These are phyloP conservation scores for Raja brachyura DNA, from an alignment of 2,113 vertebrate genomes.

Conservation along the genomic window DNA sequence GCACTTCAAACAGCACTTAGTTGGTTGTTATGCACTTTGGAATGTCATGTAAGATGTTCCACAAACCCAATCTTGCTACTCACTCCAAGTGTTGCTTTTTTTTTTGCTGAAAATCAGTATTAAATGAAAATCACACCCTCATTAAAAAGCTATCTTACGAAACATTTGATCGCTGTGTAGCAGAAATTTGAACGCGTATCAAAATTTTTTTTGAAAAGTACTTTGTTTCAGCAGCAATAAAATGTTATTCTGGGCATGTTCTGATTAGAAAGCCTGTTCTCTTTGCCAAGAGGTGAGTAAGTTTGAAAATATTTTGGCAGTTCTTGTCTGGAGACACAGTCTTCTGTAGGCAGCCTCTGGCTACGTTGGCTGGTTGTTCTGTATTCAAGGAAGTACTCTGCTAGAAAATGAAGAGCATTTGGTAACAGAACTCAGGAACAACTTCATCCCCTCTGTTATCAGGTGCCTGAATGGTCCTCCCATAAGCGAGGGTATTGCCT, in stretches of 20 bases:
- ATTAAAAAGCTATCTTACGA: background rate
- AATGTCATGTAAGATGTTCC: background rate
- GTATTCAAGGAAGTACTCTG: background rate
- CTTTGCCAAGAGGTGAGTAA: conserved; percentile 11
- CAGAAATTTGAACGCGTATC: background rate
- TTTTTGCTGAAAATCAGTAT: background rate
- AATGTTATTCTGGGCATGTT: background rate
- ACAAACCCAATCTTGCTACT: too few relatives aligned
- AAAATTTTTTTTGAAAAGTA: background rate
- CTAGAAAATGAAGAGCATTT: background rate
- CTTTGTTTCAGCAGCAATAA: background rate
- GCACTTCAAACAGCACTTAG: background rate
- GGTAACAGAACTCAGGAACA: too few relatives aligned
- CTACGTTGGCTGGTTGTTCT: background rate
- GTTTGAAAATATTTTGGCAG: background rate
- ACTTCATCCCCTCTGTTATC: too few relatives aligned
- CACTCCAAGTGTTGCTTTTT: background rate
- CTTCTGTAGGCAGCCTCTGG: background rate
- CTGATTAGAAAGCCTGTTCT: background rate
- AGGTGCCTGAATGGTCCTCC: too few relatives aligned
- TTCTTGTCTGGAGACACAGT: background rate
- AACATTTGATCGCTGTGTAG: background rate
- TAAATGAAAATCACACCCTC: background rate
- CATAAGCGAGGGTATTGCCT: too few relatives aligned
- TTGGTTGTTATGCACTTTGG: background rate